Base-by-base conservation (phyloP, 92 coral and sea anemone species). In the Chrysogorgia sp. region DNA sequence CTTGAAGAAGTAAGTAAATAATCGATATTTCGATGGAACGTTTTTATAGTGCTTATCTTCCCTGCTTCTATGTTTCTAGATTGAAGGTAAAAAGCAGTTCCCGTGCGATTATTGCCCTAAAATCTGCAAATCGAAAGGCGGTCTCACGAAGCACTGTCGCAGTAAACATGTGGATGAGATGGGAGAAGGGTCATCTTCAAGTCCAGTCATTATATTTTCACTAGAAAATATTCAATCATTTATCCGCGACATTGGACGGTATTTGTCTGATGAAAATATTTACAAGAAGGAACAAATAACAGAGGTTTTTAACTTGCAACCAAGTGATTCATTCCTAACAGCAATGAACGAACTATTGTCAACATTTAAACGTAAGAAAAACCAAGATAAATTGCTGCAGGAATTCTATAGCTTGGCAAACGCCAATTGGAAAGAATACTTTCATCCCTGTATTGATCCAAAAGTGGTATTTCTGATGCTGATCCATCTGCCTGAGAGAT, bases 61-160 rank as follows among this genome's bases (percentile, higher is more conserved):
- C 9, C 35, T 22, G 24, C 10, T 3, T 62, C 26, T 62, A 12
- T 2, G 19, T 25, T 20, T 62, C 68, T 62, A 66, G 74, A 52
- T 66, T 24, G 52, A 66, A 66, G 74, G 74, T 29, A 66, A 66
- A 8, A 34, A 34, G 32, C 74, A 66, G 35, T 66, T 63, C 70
- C 70, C 70, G 12, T 63, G 70, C 9, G 70, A 34, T 26, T 29
- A 26, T 26, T 63, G 70, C 40, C 40, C 26, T 20, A 63, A 63
- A 63, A 22, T 63, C 14, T 63, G 70, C 70, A 63, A 63, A 33
- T 63, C 70, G 10, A 26, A 63, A 34, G 70, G 70, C 13, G 70
- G 70, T 3, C 70, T 30, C 7, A 63, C 70, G 40, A 63, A 34
- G 31, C 70, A 63, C 37, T n/a, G 31, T 17, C 21, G 59, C 6